A percentile compares a stretch with the other conserved stretches of the same genome.
These are phyloP conservation scores for Sminthurides bifidus DNA, from an alignment of 1,140 invertebrate genomes.

Conservation along the genomic window DNA sequence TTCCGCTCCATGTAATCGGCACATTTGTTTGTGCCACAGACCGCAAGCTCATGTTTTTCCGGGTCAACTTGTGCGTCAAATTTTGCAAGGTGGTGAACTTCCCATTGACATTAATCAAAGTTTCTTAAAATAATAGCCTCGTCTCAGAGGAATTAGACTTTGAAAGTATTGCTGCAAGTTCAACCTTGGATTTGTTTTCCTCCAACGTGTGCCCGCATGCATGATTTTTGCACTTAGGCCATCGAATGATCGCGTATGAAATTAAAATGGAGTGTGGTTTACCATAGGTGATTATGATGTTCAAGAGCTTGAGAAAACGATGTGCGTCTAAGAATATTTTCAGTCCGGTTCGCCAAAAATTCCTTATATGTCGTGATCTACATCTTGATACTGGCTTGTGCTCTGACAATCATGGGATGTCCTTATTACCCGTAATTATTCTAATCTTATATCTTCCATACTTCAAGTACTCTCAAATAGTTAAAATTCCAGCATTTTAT, in stretches of 20 bases:
- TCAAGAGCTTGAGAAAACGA: conserved; percentile 11
- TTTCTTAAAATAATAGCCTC: no score
- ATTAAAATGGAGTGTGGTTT: no score
- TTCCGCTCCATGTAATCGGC: conserved; percentile 6
- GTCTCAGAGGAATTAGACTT: no score
- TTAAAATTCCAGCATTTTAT: no score
- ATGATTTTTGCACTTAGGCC: no score
- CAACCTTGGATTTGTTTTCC: no score
- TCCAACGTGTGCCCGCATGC: no score
- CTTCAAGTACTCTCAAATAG: background rate
- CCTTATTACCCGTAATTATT: conserved; percentile 5
- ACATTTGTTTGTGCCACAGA: background rate
- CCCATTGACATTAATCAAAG: no score
- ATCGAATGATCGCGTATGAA: no score
- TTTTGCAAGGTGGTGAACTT: background rate
- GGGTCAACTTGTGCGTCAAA: background rate
- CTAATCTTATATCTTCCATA: background rate
- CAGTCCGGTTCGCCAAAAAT: conserved; percentile 8
- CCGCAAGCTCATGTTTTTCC: background rate
- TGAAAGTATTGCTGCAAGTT: no score
- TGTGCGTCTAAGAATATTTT: background rate
- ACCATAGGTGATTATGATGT: conserved; percentile 1
- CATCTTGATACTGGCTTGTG: conserved; percentile 1
- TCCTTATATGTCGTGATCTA: conserved; percentile 9
- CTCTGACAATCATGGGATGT: conserved; percentile 5